Conservation (phyloP, 2,797 vertebrate genomes). For the Xenentodon cancila region DNA sequence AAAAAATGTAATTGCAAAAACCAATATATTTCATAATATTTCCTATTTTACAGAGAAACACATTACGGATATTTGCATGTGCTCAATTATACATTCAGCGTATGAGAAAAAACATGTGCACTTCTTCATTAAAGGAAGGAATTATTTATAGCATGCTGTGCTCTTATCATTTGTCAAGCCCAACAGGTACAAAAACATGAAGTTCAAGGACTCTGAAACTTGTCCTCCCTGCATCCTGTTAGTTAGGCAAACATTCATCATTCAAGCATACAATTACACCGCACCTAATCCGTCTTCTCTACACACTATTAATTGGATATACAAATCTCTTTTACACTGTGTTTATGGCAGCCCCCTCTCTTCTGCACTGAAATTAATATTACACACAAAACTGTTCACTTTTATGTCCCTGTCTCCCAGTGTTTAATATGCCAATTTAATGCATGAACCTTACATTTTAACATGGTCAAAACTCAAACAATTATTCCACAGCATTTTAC, state of each 20-base stretch:
- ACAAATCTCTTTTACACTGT: conserved; percentile 46
- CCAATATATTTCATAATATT: not conserved
- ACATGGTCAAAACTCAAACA: conserved; percentile 48
- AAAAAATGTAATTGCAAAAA: conserved; percentile 7
- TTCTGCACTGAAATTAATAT: conserved; percentile 47
- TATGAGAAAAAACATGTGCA: conserved; percentile 77
- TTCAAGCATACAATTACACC: conserved; percentile 61
- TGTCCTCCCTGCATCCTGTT: conserved; percentile 76
- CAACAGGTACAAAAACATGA: conserved; percentile 77
- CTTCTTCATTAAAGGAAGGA: conserved; percentile 76
- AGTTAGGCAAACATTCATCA: conserved; percentile 71
- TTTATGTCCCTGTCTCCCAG: conserved; percentile 25
- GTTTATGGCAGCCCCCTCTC: conserved; percentile 22
- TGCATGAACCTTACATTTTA: conserved; percentile 30
- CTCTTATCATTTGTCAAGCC: conserved; percentile 71
- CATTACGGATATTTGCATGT: conserved; percentile 64
- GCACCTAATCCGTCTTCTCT: conserved; percentile 46
- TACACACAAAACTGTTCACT: conserved; percentile 27
- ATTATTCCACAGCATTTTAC: conserved; percentile 52
- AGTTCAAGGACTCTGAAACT: conserved; percentile 75
- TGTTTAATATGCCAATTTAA: conserved; percentile 42
- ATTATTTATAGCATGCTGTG: conserved; percentile 83
- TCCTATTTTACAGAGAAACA: conserved; percentile 28
- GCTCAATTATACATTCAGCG: conserved; percentile 79
- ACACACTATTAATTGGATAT: conserved; percentile 56